Conservation (phyloP, 2,888 invertebrate genomes). For the Ophion obscuratus region DNA sequence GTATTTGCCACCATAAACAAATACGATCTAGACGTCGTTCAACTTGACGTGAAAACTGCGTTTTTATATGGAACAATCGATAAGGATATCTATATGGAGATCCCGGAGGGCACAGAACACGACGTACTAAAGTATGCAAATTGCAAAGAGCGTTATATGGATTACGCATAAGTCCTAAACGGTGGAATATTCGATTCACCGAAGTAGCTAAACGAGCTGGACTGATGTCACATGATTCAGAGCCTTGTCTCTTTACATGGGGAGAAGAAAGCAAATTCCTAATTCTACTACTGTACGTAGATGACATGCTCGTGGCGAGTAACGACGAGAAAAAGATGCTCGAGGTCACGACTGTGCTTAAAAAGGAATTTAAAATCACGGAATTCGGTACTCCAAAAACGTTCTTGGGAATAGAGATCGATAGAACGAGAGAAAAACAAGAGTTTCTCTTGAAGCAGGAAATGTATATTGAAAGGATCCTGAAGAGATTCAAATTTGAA, state of each 20-base stretch:
- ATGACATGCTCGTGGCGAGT: constrained; percentile 62
- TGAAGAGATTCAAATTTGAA: constrained; percentile 48
- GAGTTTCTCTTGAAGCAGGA: constrained; percentile 2
- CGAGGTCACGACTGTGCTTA: constrained; percentile 59
- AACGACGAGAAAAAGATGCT: constrained; percentile 63
- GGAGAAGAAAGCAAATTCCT: constrained; percentile 53
- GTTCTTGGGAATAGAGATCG: constrained; percentile 58
- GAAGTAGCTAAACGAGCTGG: constrained; percentile 57
- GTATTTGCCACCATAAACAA: constrained; percentile 56
- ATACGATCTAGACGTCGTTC: constrained; percentile 56
- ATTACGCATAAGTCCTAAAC: constrained; percentile 59
- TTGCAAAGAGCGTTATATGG: constrained; percentile 57
- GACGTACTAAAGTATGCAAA: constrained; percentile 53
- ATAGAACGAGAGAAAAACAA: constrained; percentile 23
- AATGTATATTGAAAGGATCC: background rate
- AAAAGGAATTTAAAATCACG: constrained; percentile 63
- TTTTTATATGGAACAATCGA: constrained; percentile 61
- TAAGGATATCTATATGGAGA: constrained; percentile 62
- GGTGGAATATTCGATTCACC: constrained; percentile 61
- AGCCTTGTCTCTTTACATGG: constrained; percentile 66
- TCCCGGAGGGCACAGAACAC: constrained; percentile 65
- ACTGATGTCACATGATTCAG: constrained; percentile 37
- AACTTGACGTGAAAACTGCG: constrained; percentile 67
- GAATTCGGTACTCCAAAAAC: constrained; percentile 60
- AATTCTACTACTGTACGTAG: constrained; percentile 58